A percentile compares a stretch with the other conserved stretches of the same genome.
phyloP scores from a whole-genome alignment of 2,888 invertebrate genomes.

The Nemapogon koenigi region DNA sequence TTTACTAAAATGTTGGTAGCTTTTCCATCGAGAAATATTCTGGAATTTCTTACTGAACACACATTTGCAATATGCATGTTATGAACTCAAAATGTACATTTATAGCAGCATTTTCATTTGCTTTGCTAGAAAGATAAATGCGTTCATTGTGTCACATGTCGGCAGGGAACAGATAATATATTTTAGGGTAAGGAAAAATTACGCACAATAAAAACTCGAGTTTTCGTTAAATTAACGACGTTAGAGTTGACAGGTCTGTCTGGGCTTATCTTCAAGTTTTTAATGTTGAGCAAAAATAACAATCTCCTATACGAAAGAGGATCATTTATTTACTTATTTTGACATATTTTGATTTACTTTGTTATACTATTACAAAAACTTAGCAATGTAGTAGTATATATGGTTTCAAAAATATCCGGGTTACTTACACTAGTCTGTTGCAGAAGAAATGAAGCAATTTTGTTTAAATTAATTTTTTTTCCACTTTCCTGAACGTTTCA shows the following conservation, averaged over 20 bases:
- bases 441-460: too few species aligned
- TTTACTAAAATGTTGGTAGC: too few species aligned
- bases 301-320: constrained; percentile 9
- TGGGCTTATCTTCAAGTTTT: constrained; percentile 46
- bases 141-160: constrained; percentile 37
- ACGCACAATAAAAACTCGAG: constrained; percentile 50
- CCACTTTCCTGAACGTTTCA: too few species aligned
- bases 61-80: too few species aligned
- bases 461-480: too few species aligned
- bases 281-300: constrained; percentile 37
- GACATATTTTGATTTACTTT: constrained; percentile 2
- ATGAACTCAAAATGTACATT: too few species aligned
- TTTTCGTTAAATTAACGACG: constrained; percentile 53
- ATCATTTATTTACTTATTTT: constrained; percentile 7
- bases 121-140: constrained; percentile 32
- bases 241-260: constrained; percentile 46
- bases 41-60: too few species aligned
- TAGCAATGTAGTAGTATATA: too few species aligned
- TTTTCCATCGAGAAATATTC: too few species aligned
- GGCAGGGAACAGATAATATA: constrained; percentile 26
- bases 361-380: constrained; percentile 1
- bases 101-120: constrained; percentile 13
- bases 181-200: constrained; percentile 30
- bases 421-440: too few species aligned
- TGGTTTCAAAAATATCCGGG: too few species aligned